Conservation (phyloP, 2,888 invertebrate genomes). For the Cheiracanthium punctorium region DNA sequence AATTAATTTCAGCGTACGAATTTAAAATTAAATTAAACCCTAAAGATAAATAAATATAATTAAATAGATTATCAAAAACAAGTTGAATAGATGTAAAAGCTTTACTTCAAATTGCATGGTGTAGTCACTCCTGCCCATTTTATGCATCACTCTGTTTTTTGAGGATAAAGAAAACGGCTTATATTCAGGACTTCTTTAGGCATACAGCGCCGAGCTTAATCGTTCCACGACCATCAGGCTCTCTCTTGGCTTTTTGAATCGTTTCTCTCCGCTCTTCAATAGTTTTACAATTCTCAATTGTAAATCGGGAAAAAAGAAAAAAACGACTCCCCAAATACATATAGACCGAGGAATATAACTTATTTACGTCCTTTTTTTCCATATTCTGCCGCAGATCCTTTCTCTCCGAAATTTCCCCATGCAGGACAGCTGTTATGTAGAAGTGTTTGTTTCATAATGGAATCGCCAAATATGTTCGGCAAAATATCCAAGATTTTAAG, state of each 20-base stretch:
- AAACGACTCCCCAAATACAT: neutral
- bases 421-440: conserved; percentile 45
- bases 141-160: too few relatives aligned
- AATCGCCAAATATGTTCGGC: conserved; percentile 27
- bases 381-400: neutral
- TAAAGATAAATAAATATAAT: too few relatives aligned
- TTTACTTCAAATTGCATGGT: too few relatives aligned
- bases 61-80: too few relatives aligned
- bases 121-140: too few relatives aligned
- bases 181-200: neutral
- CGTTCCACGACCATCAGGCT: neutral
- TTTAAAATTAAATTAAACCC: too few relatives aligned
- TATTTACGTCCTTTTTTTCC: neutral
- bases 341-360: neutral
- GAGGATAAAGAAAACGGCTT: too few relatives aligned
- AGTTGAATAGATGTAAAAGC: too few relatives aligned
- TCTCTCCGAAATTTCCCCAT: conserved; percentile 24
- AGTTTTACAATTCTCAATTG: neutral
- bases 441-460: conserved; percentile 33
- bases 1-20: too few relatives aligned
- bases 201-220: neutral
- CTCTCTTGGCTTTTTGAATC: neutral
- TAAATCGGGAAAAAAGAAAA: neutral
- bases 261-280: neutral
- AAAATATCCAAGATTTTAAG: neutral